Conservation (phyloP, 2,888 invertebrate species). For the Sturmia bella region DNA sequence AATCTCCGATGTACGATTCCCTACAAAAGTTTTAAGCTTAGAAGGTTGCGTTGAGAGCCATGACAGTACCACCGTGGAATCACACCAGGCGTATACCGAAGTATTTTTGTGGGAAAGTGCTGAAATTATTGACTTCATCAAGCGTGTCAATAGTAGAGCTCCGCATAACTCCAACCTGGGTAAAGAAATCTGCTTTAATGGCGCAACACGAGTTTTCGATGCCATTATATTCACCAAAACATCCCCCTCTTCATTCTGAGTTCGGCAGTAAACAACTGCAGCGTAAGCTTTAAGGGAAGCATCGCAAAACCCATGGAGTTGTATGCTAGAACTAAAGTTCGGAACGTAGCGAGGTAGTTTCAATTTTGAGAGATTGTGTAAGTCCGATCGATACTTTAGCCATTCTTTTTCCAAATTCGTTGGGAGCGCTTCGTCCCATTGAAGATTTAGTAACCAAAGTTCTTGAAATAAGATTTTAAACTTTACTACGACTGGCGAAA, state of each 20-base stretch:
- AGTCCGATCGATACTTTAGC: slow-evolving; percentile 7
- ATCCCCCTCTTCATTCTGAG: not conserved
- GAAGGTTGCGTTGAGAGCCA: slow-evolving; percentile 31
- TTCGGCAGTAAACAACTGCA: slow-evolving; percentile 32
- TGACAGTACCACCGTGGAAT: too few relatives aligned
- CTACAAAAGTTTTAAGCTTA: slow-evolving; percentile 48
- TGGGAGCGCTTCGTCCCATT: slow-evolving; percentile 66
- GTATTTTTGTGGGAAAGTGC: slow-evolving; percentile 5
- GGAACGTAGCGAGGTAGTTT: not conserved
- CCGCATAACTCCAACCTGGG: slow-evolving; percentile 33
- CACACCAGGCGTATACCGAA: slow-evolving; percentile 37
- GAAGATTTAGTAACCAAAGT: slow-evolving; percentile 54
- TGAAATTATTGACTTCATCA: slow-evolving; percentile 6
- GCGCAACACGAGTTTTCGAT: slow-evolving; percentile 43
- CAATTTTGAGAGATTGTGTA: not conserved
- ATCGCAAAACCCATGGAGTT: slow-evolving; percentile 46
- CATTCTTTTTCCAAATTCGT: not conserved
- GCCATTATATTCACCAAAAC: slow-evolving; percentile 8
- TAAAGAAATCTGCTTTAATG: slow-evolving; percentile 17
- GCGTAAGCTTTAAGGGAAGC: slow-evolving; percentile 40
- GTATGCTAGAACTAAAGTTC: not conserved
- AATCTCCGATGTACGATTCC: slow-evolving; percentile 34
- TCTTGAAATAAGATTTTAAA: slow-evolving; percentile 66
- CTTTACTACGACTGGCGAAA: slow-evolving; percentile 58
- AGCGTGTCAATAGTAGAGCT: slow-evolving; percentile 28